A percentile compares a stretch with the other conserved stretches of the same genome.
These are phyloP conservation scores for Dastarcus helophoroides DNA, from an alignment of 2,888 invertebrate genomes.

Conservation along the genomic window DNA sequence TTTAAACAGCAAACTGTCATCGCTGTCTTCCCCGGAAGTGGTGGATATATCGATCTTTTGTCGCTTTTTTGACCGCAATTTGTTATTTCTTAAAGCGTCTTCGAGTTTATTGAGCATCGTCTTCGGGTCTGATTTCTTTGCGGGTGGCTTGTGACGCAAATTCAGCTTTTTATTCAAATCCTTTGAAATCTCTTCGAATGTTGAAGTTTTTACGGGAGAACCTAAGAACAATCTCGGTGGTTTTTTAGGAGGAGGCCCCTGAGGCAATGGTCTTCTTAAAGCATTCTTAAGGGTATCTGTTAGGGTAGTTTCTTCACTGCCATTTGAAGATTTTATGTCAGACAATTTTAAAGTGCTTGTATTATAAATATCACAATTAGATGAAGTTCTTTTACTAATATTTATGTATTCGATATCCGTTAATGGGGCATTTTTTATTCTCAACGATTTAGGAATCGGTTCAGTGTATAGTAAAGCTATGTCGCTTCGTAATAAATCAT, in stretches of 20 bases:
- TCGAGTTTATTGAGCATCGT: constrained; percentile 56
- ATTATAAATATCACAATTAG: constrained; percentile 18
- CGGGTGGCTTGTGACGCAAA: constrained; percentile 14
- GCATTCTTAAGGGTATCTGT: constrained; percentile 54
- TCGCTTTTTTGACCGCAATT: constrained; percentile 24
- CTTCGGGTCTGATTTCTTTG: constrained; percentile 39
- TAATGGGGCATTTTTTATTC: constrained; percentile 16
- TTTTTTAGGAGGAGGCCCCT: constrained; percentile 63
- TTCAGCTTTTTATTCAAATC: constrained; percentile 13
- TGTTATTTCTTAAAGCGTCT: constrained; percentile 44
- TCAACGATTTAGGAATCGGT: constrained; percentile 30
- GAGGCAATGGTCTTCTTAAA: constrained; percentile 53
- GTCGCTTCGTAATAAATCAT: constrained; percentile 11
- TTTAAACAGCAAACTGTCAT: constrained; percentile 25
- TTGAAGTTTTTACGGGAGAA: constrained; percentile 18
- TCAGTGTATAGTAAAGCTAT: constrained; percentile 27
- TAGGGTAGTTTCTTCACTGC: constrained; percentile 13
- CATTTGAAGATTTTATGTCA: constrained; percentile 13
- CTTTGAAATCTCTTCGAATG: constrained; percentile 21
- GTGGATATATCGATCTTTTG: constrained; percentile 21
- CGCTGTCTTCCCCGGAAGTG: constrained; percentile 31
- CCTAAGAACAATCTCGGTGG: constrained; percentile 56
- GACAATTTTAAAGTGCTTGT: constrained; percentile 24
- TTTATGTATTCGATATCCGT: background rate
- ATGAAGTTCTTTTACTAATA: background rate